Conservation (phyloP, 1,140 invertebrate species). For the Epicauta chinensis region DNA sequence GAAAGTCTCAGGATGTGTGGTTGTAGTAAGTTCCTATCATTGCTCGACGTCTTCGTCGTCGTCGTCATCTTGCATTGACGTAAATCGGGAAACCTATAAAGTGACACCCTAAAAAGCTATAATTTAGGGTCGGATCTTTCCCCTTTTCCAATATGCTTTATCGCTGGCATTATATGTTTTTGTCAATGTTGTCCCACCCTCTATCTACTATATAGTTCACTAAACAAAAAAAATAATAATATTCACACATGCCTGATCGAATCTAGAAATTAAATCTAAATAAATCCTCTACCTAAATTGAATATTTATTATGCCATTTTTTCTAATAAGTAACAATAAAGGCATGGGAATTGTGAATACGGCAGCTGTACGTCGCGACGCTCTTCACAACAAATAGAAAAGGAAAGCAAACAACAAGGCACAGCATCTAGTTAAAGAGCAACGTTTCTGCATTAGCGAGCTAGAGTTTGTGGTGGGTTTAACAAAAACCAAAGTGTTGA, state of each 20-base stretch:
- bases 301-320: no score
- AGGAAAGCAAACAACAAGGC: neutral
- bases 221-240: no score
- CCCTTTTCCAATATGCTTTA: constrained; percentile 30
- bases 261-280: constrained; percentile 6
- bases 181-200: constrained; percentile 2
- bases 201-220: no score
- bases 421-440: neutral
- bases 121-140: constrained; percentile 22
- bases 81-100: constrained; percentile 34
- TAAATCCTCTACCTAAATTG: no score
- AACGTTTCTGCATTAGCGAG: constrained; percentile 9
- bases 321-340: neutral
- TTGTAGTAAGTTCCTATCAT: constrained; percentile 21
- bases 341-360: constrained; percentile 1
- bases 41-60: neutral
- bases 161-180: constrained; percentile 18
- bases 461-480: constrained; percentile 6
- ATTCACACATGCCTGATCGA: neutral
- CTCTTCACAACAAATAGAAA: neutral
- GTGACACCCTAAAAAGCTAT: constrained; percentile 28
- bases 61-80: constrained; percentile 30
- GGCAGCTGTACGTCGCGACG: constrained; percentile 1
- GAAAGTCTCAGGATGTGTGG: constrained; percentile 5
- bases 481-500: constrained; percentile 9